Percentiles rank a stretch among this genome's conserved stretches.
These are phyloP conservation scores for Todiramphus chloris DNA, from an alignment of 2,113 vertebrate genomes.

Conservation along the genomic window DNA sequence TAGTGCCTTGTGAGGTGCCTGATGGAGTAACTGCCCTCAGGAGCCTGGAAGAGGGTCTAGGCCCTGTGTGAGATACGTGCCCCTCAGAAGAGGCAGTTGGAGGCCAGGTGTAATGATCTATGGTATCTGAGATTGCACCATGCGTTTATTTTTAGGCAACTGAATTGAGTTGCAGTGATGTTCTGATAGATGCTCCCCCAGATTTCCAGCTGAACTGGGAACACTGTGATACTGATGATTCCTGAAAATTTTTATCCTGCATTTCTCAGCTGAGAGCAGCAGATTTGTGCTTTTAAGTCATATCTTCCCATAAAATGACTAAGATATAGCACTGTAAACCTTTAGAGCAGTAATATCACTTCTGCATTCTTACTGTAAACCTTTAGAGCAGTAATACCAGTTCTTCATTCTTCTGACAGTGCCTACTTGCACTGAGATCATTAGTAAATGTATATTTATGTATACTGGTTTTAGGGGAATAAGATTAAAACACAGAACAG, in stretches of 20 bases:
- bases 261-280: constrained; percentile 38
- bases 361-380: not conserved
- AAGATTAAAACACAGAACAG: not conserved
- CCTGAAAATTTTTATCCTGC: constrained; percentile 19
- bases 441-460: not conserved
- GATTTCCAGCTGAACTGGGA: constrained; percentile 33
- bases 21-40: not conserved
- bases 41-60: not conserved
- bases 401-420: not conserved
- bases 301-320: not conserved
- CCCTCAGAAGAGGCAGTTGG: not conserved
- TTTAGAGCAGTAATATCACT: not conserved
- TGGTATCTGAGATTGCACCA: not conserved
- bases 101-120: not conserved
- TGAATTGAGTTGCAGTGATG: constrained; percentile 1
- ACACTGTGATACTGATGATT: not conserved
- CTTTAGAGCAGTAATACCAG: not conserved
- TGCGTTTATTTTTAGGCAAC: not conserved
- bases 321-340: not conserved
- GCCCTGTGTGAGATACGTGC: not conserved
- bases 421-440: not conserved
- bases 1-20: not conserved
- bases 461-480: not conserved
- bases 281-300: constrained; percentile 6
- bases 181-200: not conserved